These are phyloP conservation scores for Chymomyza costata DNA, from an alignment of 1,140 invertebrate species.

Conservation along the genomic window DNA sequence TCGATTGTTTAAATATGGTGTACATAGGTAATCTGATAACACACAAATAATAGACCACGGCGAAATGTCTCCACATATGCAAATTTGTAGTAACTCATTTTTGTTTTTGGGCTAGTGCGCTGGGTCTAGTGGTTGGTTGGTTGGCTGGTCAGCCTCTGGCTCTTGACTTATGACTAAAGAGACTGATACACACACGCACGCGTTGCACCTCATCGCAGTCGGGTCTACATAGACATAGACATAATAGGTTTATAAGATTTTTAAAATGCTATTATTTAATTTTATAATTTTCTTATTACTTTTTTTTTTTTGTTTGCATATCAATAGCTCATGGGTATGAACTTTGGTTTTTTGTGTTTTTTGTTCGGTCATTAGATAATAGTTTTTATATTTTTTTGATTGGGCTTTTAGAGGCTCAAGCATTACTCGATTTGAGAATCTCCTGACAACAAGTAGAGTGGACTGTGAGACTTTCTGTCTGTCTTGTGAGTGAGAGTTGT, in stretches of 20 bases:
- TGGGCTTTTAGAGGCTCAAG: constrained; percentile 37
- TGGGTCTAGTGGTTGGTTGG: constrained; percentile 28
- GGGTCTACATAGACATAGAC: constrained; percentile 28
- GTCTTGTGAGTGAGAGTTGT: constrained; percentile 67
- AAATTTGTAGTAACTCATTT: constrained; percentile 26
- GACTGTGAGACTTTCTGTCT: constrained; percentile 55
- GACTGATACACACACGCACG: constrained; percentile 26
- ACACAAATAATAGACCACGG: constrained; percentile 43
- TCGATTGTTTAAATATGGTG: constrained; percentile 1
- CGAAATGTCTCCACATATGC: constrained; percentile 63
- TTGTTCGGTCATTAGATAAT: too few relatives aligned
- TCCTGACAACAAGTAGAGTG: constrained; percentile 52
- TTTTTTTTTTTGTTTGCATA: constrained; percentile 30
- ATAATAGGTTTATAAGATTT: constrained; percentile 60
- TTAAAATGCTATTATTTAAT: constrained; percentile 44
- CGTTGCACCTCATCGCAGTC: constrained; percentile 9
- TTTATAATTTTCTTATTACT: constrained; percentile 55
- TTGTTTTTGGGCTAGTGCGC: constrained; percentile 57
- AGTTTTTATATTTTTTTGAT: constrained; percentile 36
- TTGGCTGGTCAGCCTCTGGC: constrained; percentile 33
- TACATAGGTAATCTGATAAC: constrained; percentile 11
- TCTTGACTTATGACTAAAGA: constrained; percentile 33
- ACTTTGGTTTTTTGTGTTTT: constrained; percentile 22
- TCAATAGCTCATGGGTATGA: constrained; percentile 21
- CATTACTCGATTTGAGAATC: not conserved